Percentiles rank a stretch among this genome's conserved stretches.
Conservation (phyloP, 2,888 invertebrate species). For the Lysandra bellargus region DNA sequence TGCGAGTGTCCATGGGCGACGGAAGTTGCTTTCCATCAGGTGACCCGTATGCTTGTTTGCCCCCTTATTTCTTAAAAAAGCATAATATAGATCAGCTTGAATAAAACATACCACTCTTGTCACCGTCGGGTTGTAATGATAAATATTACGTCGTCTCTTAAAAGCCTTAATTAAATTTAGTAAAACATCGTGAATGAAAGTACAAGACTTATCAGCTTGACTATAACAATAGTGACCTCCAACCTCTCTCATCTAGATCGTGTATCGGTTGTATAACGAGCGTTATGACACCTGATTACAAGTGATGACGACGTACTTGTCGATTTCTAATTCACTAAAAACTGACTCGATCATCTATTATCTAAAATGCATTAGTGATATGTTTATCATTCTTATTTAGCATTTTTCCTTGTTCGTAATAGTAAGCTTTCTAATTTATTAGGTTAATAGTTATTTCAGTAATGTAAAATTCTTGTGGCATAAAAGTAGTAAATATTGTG, state of each 20-base stretch:
- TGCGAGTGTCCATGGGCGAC: too few species aligned
- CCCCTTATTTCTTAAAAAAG: too few species aligned
- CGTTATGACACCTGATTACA: constrained; percentile 19
- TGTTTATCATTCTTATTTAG: background rate
- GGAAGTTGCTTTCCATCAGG: too few species aligned
- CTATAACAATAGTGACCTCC: background rate
- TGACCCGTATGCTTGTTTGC: too few species aligned
- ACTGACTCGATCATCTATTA: background rate
- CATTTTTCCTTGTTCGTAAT: background rate
- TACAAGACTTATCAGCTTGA: background rate
- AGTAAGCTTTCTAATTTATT: background rate
- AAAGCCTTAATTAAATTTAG: background rate
- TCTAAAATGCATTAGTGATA: background rate
- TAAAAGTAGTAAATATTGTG: too few species aligned
- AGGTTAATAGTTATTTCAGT: too few species aligned
- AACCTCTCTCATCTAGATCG: background rate
- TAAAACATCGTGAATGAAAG: background rate
- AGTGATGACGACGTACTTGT: background rate
- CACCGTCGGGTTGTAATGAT: too few species aligned
- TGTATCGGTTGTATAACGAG: constrained; percentile 8
- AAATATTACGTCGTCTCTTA: too few species aligned
- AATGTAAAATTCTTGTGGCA: too few species aligned
- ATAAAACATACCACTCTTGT: too few species aligned
- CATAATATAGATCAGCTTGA: too few species aligned
- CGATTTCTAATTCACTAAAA: background rate